phyloP scores from a whole-genome alignment of 2,797 vertebrate species.

The Chromobotia macracanthus region DNA sequence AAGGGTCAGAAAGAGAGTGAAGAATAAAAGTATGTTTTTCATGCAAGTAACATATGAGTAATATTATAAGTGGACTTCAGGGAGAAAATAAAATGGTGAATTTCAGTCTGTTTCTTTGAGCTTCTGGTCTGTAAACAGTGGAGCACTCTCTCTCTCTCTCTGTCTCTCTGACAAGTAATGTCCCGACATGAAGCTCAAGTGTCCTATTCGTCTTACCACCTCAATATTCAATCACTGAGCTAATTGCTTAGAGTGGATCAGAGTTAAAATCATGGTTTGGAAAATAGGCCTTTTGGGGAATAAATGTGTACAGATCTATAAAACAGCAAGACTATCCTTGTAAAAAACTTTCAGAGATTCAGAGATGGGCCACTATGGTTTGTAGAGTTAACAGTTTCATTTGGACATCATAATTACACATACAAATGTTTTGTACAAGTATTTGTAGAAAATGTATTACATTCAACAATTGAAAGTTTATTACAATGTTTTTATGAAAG shows the following conservation, averaged over 20 bases:
- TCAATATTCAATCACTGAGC: slow-evolving; percentile 63
- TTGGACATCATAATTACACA: too few relatives aligned
- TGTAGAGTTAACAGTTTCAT: neutral
- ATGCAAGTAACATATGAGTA: neutral
- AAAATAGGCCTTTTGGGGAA: slow-evolving; percentile 59
- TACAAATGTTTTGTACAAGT: too few relatives aligned
- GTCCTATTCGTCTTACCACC: slow-evolving; percentile 57
- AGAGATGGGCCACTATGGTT: neutral
- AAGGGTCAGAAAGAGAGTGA: neutral
- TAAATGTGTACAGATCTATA: slow-evolving; percentile 37
- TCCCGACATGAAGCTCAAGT: neutral
- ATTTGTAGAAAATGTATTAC: too few relatives aligned
- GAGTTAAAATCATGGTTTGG: slow-evolving; percentile 56
- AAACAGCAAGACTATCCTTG: slow-evolving; percentile 1
- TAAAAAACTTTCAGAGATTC: neutral
- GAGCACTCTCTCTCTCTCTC: neutral
- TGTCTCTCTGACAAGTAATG: neutral
- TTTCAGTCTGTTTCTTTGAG: neutral
- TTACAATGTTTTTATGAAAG: too few relatives aligned
- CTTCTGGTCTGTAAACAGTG: neutral
- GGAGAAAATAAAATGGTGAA: neutral
- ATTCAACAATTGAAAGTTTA: too few relatives aligned
- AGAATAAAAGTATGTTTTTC: neutral
- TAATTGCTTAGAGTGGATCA: slow-evolving; percentile 58
- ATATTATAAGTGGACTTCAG: neutral